phyloP scores from a whole-genome alignment of 2,113 vertebrate species.

The Etia nguti region DNA sequence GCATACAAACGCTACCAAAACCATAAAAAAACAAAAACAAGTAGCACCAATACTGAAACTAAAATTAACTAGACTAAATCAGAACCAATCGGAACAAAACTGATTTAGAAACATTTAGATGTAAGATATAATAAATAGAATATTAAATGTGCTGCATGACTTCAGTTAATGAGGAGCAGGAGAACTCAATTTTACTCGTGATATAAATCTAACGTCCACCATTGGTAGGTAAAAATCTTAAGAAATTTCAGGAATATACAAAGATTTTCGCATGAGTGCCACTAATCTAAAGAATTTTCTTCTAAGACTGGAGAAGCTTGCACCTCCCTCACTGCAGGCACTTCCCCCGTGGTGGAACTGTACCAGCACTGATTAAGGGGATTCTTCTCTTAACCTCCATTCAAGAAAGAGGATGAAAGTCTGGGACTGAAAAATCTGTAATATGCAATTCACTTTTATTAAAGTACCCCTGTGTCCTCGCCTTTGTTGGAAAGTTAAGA shows the following conservation, averaged over 20 bases:
- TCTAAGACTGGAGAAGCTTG: background rate
- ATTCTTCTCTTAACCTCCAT: conserved; percentile 20
- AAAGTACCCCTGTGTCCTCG: background rate
- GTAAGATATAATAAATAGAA: background rate
- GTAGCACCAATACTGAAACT: background rate
- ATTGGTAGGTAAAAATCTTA: background rate
- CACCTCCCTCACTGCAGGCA: background rate
- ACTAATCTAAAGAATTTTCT: conserved; percentile 3
- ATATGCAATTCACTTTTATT: background rate
- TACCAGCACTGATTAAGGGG: conserved; percentile 15
- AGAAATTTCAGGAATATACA: background rate
- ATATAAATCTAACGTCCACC: background rate
- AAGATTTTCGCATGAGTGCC: background rate
- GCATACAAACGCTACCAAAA: background rate
- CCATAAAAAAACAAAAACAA: background rate
- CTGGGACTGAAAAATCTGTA: background rate
- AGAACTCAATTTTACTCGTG: background rate
- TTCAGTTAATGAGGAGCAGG: background rate
- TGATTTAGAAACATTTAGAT: background rate
- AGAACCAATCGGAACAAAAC: background rate
- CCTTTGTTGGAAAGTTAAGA: conserved; percentile 16
- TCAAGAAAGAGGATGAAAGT: conserved; percentile 2
- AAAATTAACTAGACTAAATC: background rate
- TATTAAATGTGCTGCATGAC: background rate
- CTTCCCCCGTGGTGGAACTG: background rate